These are phyloP conservation scores for Abramis brama DNA, from an alignment of 2,113 vertebrate species.

Conservation along the genomic window DNA sequence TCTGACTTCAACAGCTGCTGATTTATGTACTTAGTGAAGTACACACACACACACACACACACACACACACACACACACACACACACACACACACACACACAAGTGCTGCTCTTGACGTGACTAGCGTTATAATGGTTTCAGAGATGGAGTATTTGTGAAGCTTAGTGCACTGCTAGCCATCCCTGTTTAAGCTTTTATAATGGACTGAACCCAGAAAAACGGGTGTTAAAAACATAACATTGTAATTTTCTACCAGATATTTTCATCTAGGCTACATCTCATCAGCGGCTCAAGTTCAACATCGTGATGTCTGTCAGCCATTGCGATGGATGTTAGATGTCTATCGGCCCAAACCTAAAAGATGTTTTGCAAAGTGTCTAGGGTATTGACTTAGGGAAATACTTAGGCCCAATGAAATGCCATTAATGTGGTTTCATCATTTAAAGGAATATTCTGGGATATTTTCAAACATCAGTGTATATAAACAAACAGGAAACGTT, in stretches of 20 bases:
- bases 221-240: too few relatives aligned
- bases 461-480: background rate
- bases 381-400: background rate
- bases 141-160: slow-evolving; percentile 26
- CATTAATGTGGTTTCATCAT: background rate
- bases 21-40: slow-evolving; percentile 36
- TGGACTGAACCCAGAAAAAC: background rate
- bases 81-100: background rate
- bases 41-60: background rate
- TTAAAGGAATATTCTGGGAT: background rate
- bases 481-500: background rate
- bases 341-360: background rate
- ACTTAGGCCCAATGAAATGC: background rate
- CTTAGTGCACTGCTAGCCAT: background rate
- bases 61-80: slow-evolving; percentile 2
- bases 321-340: too few relatives aligned
- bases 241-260: too few relatives aligned
- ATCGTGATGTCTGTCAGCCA: too few relatives aligned
- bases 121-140: slow-evolving; percentile 28
- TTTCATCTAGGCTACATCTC: too few relatives aligned
- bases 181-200: slow-evolving; percentile 17
- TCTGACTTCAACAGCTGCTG: slow-evolving; percentile 37
- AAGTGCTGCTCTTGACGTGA: slow-evolving; percentile 36
- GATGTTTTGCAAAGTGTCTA: background rate
- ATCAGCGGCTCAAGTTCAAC: too few relatives aligned